These are phyloP conservation scores for Podilymbus podiceps DNA, from an alignment of 2,113 vertebrate species.

Conservation along the genomic window DNA sequence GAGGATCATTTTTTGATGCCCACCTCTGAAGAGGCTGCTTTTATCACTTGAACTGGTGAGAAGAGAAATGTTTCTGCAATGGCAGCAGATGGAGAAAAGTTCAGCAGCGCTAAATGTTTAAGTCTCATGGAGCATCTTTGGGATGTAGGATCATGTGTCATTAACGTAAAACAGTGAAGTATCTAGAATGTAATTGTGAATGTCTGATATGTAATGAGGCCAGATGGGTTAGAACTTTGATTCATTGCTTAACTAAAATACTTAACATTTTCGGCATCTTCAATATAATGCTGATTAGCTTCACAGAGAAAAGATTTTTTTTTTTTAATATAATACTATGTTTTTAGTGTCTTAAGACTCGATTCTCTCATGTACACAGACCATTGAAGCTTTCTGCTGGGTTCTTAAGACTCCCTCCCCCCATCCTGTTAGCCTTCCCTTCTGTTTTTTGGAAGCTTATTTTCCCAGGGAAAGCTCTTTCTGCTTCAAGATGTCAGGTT, in stretches of 20 bases:
- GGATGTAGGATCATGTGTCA: not conserved
- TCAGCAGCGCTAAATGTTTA: not conserved
- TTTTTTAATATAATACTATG: not conserved
- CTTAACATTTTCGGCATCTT: not conserved
- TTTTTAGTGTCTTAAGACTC: not conserved
- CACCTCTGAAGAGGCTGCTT: not conserved
- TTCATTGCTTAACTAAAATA: not conserved
- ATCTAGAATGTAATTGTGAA: not conserved
- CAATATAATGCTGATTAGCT: not conserved
- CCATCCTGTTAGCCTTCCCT: not conserved
- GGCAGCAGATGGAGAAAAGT: not conserved
- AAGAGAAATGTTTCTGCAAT: not conserved
- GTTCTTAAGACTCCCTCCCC: not conserved
- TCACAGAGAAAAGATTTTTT: not conserved
- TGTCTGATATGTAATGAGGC: not conserved
- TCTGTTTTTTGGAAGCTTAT: not conserved
- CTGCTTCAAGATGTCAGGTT: not conserved
- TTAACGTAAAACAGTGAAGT: not conserved
- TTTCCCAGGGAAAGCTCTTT: not conserved
- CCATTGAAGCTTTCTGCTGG: not conserved
- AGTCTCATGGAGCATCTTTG: not conserved
- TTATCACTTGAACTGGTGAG: not conserved
- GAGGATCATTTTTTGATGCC: not conserved
- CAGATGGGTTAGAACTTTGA: not conserved
- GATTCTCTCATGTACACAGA: not conserved